Evolutionary conservation across 1,140 invertebrate genomes (phyloP), one percentile per base, ranked within the genome.

Genomic region (Orchesella cincta): DNA sequence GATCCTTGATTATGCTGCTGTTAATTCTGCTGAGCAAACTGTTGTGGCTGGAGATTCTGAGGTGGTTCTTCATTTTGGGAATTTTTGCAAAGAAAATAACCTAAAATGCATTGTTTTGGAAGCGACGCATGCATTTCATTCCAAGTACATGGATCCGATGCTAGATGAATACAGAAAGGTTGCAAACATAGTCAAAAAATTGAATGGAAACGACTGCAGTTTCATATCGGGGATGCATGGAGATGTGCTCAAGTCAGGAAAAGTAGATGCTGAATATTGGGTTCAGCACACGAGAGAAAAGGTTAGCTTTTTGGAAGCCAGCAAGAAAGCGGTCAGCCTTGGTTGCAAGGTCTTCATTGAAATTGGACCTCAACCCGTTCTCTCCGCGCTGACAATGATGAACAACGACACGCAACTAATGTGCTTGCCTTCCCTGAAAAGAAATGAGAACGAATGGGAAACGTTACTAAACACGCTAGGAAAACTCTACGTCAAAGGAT

Each of bases 361-460:
- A 67, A 31, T 67, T 28, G 62, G 62, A 31, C 62, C 62, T 18
- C 26, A 33, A 18, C 62, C 62, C 1, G 62, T 67, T 2, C 62
- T 67, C 20, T 18, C 62, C 14, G 62, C 62, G 0, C 71, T 73
- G 8, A 51, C 57, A 1, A 77, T 77, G 76, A 71, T 73, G 62
- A 39, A 77, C 67, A 54, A 31, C 54, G 28, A 51, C 67, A 0
- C 29, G 39, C 0, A 29, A 29, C 12, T 67, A 1, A 29, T 12
- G 8, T 67, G 62, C 31, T n/a, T 67, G 26, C 62, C 62, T 23
- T 31, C 26, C 33, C 29, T 67, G 33, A 8, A 23, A 5, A 67
- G 33, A 67, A 67, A 29, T 14, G 62, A 67, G 31, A 67, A 8
- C 26, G 28, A 67, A 2, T 67, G 62, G 62, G 23, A 14, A 14